phyloP scores from a whole-genome alignment of 1,140 invertebrate species.

The Chironomus striatipennis region DNA sequence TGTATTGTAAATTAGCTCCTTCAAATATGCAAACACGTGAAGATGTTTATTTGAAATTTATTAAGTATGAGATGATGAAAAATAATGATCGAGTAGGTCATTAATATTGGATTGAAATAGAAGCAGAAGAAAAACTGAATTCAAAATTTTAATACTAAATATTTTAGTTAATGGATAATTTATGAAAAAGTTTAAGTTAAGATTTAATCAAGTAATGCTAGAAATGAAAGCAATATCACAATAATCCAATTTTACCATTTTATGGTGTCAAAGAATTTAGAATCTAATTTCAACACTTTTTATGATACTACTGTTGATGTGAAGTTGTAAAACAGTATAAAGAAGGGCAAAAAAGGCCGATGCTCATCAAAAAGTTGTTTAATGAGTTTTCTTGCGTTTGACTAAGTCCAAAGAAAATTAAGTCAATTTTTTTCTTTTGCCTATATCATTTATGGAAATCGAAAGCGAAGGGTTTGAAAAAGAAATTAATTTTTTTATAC shows the following conservation, averaged over 20 bases:
- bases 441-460: background rate
- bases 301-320: background rate
- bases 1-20: background rate
- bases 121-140: background rate
- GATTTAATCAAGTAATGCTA: too few relatives aligned
- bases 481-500: too few relatives aligned
- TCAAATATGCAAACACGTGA: too few relatives aligned
- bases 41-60: too few relatives aligned
- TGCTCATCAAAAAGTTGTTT: constrained; percentile 16
- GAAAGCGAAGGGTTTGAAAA: background rate
- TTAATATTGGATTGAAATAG: too few relatives aligned
- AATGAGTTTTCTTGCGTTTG: constrained; percentile 5
- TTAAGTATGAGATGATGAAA: too few relatives aligned
- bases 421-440: background rate
- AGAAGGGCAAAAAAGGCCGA: background rate
- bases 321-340: background rate
- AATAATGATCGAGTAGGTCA: too few relatives aligned
- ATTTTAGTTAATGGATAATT: background rate
- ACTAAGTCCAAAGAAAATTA: background rate
- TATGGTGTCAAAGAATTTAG: constrained; percentile 19
- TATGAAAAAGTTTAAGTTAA: background rate
- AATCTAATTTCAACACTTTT: constrained; percentile 22
- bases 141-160: background rate
- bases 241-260: background rate
- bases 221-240: background rate